A percentile compares a stretch with the other conserved stretches of the same genome.
Conservation (phyloP, 1,140 invertebrate genomes). For the Drosophila lacertosa region DNA sequence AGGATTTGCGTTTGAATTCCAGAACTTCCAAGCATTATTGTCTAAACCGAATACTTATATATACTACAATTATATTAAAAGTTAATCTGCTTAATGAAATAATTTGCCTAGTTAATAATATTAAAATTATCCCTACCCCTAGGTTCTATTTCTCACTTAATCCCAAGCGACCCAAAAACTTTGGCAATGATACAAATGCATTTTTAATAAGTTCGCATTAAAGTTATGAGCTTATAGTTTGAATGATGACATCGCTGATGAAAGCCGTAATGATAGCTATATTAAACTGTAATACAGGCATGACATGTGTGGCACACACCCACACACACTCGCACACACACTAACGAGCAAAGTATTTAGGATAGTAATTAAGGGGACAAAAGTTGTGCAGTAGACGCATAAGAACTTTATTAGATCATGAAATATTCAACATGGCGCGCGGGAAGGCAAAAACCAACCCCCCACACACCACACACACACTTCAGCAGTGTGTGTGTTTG, state of each 20-base stretch:
- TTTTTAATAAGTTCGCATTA: slow-evolving; percentile 59
- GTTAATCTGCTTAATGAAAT: too few species aligned
- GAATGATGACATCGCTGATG: slow-evolving; percentile 80
- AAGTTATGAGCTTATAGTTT: slow-evolving; percentile 67
- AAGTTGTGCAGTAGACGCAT: slow-evolving; percentile 38
- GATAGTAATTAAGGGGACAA: slow-evolving; percentile 43
- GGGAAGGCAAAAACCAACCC: slow-evolving; percentile 54
- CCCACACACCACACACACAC: slow-evolving; percentile 7
- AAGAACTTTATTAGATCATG: slow-evolving; percentile 82
- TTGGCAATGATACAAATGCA: slow-evolving; percentile 12
- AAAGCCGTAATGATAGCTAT: slow-evolving; percentile 79
- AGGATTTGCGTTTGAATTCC: too few species aligned
- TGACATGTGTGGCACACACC: slow-evolving; percentile 49
- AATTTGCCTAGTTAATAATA: too few species aligned
- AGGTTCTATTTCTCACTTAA: too few species aligned
- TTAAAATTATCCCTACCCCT: too few species aligned
- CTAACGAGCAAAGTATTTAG: slow-evolving; percentile 44
- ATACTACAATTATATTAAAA: too few species aligned
- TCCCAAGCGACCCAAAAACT: not conserved
- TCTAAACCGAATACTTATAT: too few species aligned
- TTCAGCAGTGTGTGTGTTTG: not conserved
- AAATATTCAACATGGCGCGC: slow-evolving; percentile 82
- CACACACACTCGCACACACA: slow-evolving; percentile 26
- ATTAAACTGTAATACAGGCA: slow-evolving; percentile 62
- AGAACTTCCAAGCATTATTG: too few species aligned